Evolutionary conservation across 37 sponge, comb jelly and placozoan species (phyloP), one percentile per base, ranked within the genome.

Genomic region (Hexactinellida sp.): DNA sequence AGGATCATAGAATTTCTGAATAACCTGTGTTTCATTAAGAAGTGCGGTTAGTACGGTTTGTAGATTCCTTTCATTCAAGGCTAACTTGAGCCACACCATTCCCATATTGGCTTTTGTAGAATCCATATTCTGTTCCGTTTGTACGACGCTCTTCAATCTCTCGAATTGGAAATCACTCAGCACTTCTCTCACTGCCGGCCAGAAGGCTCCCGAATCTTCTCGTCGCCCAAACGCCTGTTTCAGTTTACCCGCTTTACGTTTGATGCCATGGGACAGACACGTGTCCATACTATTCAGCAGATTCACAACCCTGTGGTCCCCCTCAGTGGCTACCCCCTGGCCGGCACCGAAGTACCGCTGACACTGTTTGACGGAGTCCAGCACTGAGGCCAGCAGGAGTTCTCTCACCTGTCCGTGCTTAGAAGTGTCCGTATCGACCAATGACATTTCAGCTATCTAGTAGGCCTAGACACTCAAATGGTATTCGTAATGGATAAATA

Each of bases 61-160:
- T 24, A 96, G 83, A 0, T 88, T 92, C 19, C 93, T 52, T 71
- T 96, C 97, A 38, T 96, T 96, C 37, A 96, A 89, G 36, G 93
- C 83, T 0, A 82, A 84, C 25, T 95, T 63, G 35, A 96, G 89
- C 97, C 97, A 96, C 9, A 93, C 97, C 37, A 95, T 55, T 0
- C 95, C 94, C 71, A 54, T 3, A 34, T 37, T 63, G 25, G 25
- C 30, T 63, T 63, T 63, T 3, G 76, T 21, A 7, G 13, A 25
- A 23, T 63, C 76, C 25, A n/a, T n/a, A n/a, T 23, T n/a, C 13
- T 28, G 76, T 10, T 63, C 76, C 5, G 76, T 28, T 10, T 63
- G 30, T 7, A n/a, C 21, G 76, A n/a, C 21, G 34, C 76, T 63
- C 34, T 25, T 63, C 28, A 63, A n/a, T 63, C 76, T 63, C 34